phyloP scores from a whole-genome alignment of 2,797 vertebrate genomes.

The Helarctos malayanus region DNA sequence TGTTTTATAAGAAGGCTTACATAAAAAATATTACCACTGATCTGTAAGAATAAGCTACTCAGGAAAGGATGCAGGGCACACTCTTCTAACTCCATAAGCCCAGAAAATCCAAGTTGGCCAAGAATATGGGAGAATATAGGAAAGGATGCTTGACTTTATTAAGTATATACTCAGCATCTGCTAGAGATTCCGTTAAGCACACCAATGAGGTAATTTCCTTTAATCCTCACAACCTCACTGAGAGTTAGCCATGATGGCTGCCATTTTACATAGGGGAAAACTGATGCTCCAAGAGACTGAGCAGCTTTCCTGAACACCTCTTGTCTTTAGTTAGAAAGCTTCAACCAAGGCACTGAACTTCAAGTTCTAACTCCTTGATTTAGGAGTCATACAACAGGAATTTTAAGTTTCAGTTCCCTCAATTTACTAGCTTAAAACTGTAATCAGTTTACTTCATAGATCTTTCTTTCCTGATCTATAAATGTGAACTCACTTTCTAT shows the following conservation, averaged over 20 bases:
- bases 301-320: not conserved
- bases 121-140: not conserved
- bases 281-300: not conserved
- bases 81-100: not conserved
- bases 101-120: not conserved
- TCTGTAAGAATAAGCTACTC: not conserved
- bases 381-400: not conserved
- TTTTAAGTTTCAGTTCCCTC: not conserved
- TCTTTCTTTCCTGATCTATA: not conserved
- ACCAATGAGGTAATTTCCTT: not conserved
- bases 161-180: not conserved
- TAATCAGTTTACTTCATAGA: not conserved
- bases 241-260: not conserved
- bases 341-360: not conserved
- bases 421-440: not conserved
- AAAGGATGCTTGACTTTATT: not conserved
- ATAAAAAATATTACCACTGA: not conserved
- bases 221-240: not conserved
- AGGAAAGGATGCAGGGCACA: not conserved
- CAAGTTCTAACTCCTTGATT: not conserved
- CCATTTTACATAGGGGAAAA: not conserved
- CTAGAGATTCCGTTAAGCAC: not conserved
- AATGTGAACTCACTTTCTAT: not conserved
- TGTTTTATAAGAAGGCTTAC: not conserved
- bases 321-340: not conserved